Conservation (phyloP, 2,888 invertebrate species). For the Xanthorhoe spadicearia region DNA sequence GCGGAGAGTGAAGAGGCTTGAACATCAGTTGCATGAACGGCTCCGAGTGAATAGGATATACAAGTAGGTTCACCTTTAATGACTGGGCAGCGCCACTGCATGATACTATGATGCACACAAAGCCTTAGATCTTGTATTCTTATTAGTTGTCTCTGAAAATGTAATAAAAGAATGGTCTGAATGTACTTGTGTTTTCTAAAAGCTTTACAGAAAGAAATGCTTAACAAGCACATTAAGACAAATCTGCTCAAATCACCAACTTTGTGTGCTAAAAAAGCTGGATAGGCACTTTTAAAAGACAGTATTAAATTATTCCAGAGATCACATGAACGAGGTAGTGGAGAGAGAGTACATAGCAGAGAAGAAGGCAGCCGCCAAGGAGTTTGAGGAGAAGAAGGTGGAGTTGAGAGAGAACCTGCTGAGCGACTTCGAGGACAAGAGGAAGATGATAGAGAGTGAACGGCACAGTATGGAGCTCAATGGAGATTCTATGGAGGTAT, state of each 20-base stretch:
- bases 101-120: no score
- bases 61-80: conserved; percentile 57
- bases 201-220: no score
- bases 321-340: conserved; percentile 93
- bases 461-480: conserved; percentile 95
- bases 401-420: conserved; percentile 95
- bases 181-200: no score
- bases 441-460: conserved; percentile 94
- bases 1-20: conserved; percentile 91
- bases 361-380: conserved; percentile 94
- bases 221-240: no score
- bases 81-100: no score
- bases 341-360: conserved; percentile 95
- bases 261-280: no score
- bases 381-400: conserved; percentile 97
- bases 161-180: no score
- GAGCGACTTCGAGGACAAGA: conserved; percentile 96
- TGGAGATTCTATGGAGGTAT: conserved; percentile 93
- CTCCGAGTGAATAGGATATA: conserved; percentile 90
- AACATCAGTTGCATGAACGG: conserved; percentile 92
- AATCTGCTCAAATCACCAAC: no score
- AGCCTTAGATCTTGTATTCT: no score
- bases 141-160: no score
- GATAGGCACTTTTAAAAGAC: no score
- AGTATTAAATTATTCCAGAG: conserved; percentile 67